These are phyloP conservation scores for Rutilus rutilus DNA, from an alignment of 2,113 vertebrate species.

Conservation along the genomic window DNA sequence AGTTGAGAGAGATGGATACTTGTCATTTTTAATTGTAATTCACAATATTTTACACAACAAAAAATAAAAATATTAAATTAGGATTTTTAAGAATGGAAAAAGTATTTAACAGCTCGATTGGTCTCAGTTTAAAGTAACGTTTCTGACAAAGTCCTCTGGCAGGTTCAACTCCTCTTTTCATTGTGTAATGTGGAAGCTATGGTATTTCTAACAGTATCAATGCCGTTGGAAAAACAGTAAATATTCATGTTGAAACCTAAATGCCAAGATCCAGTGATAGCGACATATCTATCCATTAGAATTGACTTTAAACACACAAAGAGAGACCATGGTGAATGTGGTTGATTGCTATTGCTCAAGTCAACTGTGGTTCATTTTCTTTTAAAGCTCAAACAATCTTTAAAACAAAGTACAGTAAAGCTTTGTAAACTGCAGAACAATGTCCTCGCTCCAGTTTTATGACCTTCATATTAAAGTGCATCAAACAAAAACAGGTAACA, in stretches of 20 bases:
- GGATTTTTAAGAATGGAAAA: conserved; percentile 64
- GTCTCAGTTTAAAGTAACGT: conserved; percentile 27
- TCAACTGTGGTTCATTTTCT: conserved; percentile 25
- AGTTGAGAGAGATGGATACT: background rate
- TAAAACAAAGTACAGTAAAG: conserved; percentile 51
- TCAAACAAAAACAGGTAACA: conserved; percentile 69
- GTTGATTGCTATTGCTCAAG: conserved; percentile 54
- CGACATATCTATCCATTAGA: conserved; percentile 29
- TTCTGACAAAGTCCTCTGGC: conserved; percentile 15
- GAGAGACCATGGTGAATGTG: conserved; percentile 57
- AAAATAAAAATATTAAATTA: conserved; percentile 65
- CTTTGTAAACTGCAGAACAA: conserved; percentile 48
- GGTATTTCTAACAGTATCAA: conserved; percentile 51
- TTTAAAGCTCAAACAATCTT: conserved; percentile 43
- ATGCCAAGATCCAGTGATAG: background rate
- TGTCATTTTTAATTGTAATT: conserved; percentile 59
- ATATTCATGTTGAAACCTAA: conserved; percentile 9
- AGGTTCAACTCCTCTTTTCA: conserved; percentile 39
- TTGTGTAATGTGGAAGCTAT: conserved; percentile 57
- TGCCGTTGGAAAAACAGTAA: conserved; percentile 43
- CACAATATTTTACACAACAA: conserved; percentile 75
- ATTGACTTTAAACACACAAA: conserved; percentile 53
- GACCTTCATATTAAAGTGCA: conserved; percentile 74
- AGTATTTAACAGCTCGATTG: conserved; percentile 56
- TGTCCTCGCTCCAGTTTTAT: conserved; percentile 36